These are phyloP conservation scores for Eueides isabella DNA, from an alignment of 1,140 invertebrate genomes.

Conservation along the genomic window DNA sequence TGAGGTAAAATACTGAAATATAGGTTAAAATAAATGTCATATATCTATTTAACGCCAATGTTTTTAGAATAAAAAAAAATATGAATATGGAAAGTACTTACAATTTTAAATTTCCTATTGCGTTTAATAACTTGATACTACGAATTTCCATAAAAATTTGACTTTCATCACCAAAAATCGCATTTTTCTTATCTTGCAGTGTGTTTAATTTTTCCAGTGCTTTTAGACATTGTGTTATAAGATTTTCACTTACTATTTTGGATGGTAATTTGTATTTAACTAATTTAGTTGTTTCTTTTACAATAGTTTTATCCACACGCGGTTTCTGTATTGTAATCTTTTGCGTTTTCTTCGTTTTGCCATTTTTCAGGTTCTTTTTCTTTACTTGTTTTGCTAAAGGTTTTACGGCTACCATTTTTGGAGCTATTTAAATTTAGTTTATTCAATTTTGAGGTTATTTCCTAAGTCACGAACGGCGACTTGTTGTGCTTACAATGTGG, in stretches of 20 bases:
- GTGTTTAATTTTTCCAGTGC: constrained; percentile 59
- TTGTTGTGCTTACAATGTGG: neutral
- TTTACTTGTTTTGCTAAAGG: constrained; percentile 9
- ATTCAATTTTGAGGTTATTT: neutral
- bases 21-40: constrained; percentile 21
- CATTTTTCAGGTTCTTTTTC: neutral
- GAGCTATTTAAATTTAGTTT: neutral
- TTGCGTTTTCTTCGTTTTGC: neutral
- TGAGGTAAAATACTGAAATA: constrained; percentile 66
- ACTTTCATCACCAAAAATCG: constrained; percentile 68
- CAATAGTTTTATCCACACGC: neutral
- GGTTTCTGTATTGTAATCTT: neutral
- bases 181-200: constrained; percentile 61
- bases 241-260: constrained; percentile 52
- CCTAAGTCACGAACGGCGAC: neutral
- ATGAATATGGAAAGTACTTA: constrained; percentile 46
- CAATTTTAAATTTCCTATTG: constrained; percentile 65
- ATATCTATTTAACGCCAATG: neutral
- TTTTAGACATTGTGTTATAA: constrained; percentile 55
- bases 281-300: constrained; percentile 21
- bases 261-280: constrained; percentile 64
- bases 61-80: neutral
- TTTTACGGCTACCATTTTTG: constrained; percentile 28
- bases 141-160: constrained; percentile 71
- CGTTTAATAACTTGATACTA: constrained; percentile 70